Evolutionary conservation across 2,888 invertebrate genomes (phyloP), one percentile per base, ranked within the genome.

Genomic region (Drosophila crucigera): DNA sequence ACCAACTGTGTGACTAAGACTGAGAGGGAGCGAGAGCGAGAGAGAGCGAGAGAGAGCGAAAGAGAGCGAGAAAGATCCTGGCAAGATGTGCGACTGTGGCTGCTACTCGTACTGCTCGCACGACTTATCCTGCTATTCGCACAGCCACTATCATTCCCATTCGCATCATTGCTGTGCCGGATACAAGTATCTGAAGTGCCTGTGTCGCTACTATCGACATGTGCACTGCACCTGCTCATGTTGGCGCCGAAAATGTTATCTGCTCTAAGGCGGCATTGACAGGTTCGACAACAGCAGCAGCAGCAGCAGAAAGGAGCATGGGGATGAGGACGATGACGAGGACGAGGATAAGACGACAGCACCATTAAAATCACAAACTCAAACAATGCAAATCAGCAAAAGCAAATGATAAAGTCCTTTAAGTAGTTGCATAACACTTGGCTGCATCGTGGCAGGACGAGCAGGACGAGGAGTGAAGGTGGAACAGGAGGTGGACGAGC

Each of bases 401-500:
- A 73, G 72, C 75, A 89, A 80, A 89, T 78, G 85, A 85, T 85
- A 89, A 85, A 85, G 85, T 85, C 85, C 85, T 85, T 85, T 86
- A 85, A 84, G 84, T 84, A 89, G 85, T 85, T 85, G 84, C 85
- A 85, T 85, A 85, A 85, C 85, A 89, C 84, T 87, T 87, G 84
- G 89, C 84, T 85, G 84, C 89, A 85, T 84, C 89, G 75, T 54
- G 30, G 66, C 53, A 54, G 56, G 28, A 56, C 56, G 22, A 25
- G 30, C 22, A 6, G 35, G 1, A 43, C n/a, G n/a, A 33, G 28
- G 19, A 31, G 59, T 16, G 41, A 14, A 56, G 56, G 39, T 53
- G 64, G 53, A 59, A 62, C 30, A 43, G 66, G 35, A 52, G 64
- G 35, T 25, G 47, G 25, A 31, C 31, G 31, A 63, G 66, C 60